Conservation (phyloP, 2,113 vertebrate genomes). For the Crypturellus undulatus region DNA sequence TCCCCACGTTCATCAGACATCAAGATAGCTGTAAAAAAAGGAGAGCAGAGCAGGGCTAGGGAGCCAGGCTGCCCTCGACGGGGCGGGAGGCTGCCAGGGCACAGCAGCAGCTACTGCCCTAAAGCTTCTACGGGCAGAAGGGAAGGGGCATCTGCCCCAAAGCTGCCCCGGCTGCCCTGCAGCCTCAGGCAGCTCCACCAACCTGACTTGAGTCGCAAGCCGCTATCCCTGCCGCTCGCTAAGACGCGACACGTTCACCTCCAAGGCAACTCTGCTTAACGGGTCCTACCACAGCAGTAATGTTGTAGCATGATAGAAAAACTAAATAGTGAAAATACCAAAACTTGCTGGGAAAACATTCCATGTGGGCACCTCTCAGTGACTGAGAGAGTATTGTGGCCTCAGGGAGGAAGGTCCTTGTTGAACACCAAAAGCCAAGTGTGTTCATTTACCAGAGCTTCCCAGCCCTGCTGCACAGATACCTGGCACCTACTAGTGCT, state of each 20-base stretch:
- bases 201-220: neutral
- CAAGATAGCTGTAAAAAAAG: neutral
- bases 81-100: neutral
- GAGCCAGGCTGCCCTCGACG: no score
- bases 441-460: neutral
- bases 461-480: neutral
- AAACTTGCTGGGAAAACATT: neutral
- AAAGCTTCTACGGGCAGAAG: neutral
- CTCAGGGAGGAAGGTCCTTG: neutral
- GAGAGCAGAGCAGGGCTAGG: neutral
- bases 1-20: neutral
- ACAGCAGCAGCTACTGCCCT: neutral
- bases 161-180: neutral
- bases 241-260: neutral
- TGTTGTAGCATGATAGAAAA: neutral
- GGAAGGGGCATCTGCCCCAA: neutral
- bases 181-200: no score
- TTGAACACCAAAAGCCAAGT: neutral
- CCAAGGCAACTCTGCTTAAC: neutral
- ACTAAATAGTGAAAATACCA: neutral
- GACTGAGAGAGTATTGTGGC: accelerated
- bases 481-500: neutral
- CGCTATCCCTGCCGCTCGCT: neutral
- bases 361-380: accelerated
- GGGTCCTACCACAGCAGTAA: neutral